Evolutionary conservation across 1,140 invertebrate genomes (phyloP).

Genomic region (Leptonema lineaticorne): DNA sequence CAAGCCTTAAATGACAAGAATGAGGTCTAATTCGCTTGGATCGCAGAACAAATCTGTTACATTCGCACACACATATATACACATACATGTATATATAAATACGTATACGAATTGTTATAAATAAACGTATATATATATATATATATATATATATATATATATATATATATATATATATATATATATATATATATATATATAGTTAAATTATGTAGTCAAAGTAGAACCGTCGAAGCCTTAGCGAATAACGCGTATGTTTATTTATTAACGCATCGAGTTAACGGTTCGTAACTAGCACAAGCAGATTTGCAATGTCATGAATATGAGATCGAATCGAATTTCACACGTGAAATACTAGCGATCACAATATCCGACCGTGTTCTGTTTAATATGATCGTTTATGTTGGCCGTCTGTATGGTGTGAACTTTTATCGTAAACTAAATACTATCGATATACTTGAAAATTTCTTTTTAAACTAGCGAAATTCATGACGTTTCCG

Average conservation of each 20-base stretch:
- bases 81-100: no score
- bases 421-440: no score
- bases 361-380: no score
- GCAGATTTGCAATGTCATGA: neutral
- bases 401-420: no score
- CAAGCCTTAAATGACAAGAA: conserved; percentile 12
- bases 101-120: conserved; percentile 8
- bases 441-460: no score
- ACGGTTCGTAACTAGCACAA: neutral
- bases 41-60: neutral
- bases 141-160: no score
- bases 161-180: no score
- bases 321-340: neutral
- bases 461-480: no score
- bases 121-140: neutral
- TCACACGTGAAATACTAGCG: no score
- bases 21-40: conserved; percentile 1
- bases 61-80: no score
- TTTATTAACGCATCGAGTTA: conserved; percentile 9
- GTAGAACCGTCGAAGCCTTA: neutral
- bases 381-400: no score
- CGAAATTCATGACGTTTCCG: no score
- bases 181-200: neutral
- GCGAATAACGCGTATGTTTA: neutral
- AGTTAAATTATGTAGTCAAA: neutral